Conservation (phyloP, 2,797 vertebrate species). For the Scarus forsteni region DNA sequence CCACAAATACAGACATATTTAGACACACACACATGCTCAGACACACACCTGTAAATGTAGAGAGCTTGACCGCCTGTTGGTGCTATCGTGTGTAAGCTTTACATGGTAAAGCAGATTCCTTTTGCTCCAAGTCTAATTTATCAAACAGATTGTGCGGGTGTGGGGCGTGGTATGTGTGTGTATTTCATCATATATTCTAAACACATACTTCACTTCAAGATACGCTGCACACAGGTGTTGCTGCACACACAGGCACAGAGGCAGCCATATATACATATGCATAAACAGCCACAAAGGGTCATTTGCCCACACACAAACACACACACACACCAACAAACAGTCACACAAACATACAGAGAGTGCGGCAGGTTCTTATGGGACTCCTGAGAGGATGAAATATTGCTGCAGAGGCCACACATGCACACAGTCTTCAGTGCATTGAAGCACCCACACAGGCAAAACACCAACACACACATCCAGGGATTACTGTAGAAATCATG, state of each 20-base stretch:
- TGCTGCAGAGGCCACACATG: constrained; percentile 58
- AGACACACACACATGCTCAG: neutral
- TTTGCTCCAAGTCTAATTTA: constrained; percentile 55
- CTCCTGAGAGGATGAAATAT: constrained; percentile 63
- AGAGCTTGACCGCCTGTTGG: constrained; percentile 33
- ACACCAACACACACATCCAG: constrained; percentile 10
- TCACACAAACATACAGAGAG: constrained; percentile 20
- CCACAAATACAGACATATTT: constrained; percentile 19
- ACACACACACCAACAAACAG: constrained; percentile 28
- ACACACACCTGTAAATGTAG: constrained; percentile 15
- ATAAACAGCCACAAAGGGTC: constrained; percentile 45
- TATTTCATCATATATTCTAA: constrained; percentile 40
- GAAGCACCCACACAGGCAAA: constrained; percentile 29
- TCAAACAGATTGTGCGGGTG: constrained; percentile 52
- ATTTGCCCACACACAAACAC: constrained; percentile 26
- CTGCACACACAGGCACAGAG: constrained; percentile 31
- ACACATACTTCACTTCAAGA: constrained; percentile 38
- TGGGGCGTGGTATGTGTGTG: constrained; percentile 9
- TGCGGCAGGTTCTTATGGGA: constrained; percentile 50
- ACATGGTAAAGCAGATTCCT: constrained; percentile 54
- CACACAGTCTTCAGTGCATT: constrained; percentile 11
- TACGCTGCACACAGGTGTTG: constrained; percentile 31
- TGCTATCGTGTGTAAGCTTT: constrained; percentile 48
- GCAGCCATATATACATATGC: constrained; percentile 41
- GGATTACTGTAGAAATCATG: constrained; percentile 24